phyloP scores from a whole-genome alignment of 2,113 vertebrate species.

The Burhinus oedicnemus region DNA sequence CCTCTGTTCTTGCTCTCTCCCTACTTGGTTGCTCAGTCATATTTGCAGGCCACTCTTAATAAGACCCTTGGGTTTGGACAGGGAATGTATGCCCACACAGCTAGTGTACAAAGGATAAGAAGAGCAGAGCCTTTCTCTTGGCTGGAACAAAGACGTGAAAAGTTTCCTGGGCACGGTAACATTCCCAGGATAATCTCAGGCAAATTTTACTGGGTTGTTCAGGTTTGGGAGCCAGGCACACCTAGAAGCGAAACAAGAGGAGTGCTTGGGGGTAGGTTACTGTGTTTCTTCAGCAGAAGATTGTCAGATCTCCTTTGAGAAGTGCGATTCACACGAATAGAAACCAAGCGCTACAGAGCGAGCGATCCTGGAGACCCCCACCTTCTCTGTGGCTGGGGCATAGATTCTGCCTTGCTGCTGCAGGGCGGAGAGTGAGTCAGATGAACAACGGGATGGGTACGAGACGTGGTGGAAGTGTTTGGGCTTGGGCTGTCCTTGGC shows the following conservation, averaged over 20 bases:
- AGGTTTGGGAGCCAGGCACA: background rate
- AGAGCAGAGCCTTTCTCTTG: background rate
- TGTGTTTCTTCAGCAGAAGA: background rate
- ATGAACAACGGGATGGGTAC: background rate
- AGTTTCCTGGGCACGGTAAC: background rate
- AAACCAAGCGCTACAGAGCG: background rate
- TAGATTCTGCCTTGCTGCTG: background rate
- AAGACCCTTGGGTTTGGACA: background rate
- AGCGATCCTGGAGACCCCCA: background rate
- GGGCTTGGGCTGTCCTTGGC: background rate
- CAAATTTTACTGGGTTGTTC: background rate
- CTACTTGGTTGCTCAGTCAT: background rate
- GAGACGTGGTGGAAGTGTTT: accelerated
- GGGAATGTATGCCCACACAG: background rate
- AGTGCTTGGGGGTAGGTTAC: background rate
- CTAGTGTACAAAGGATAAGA: background rate
- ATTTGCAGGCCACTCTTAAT: background rate
- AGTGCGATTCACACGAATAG: accelerated
- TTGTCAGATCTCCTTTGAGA: background rate
- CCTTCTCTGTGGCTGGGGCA: background rate
- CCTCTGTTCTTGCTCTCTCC: background rate
- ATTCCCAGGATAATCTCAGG: background rate
- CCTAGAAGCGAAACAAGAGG: background rate
- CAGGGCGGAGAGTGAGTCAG: background rate
- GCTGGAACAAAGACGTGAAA: background rate